Evolutionary conservation across 2,797 vertebrate species (phyloP), one percentile per base, ranked within the genome.

Genomic region (Tachyglossus aculeatus): DNA sequence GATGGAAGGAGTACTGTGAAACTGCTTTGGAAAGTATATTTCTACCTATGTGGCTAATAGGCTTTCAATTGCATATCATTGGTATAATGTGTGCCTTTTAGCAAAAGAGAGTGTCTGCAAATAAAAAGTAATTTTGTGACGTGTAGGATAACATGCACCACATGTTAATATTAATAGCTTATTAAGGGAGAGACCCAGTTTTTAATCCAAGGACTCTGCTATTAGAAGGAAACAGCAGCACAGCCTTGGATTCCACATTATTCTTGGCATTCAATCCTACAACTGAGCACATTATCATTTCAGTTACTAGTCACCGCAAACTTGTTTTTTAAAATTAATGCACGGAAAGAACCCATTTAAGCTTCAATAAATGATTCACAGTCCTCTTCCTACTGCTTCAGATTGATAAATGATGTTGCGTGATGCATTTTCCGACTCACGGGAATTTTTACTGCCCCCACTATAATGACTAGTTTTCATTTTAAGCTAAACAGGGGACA

Each of bases 141-240:
- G 39, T 57, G 77, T 13, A 63, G 57, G 79, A 76, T 69, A 80
- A 84, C 67, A 73, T 76, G 43, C 38, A 78, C 39, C 84, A 86
- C 59, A 65, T 71, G 50, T 90, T 88, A 90, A 92, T 93, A 92
- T 89, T 91, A 90, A 90, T 82, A 89, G 80, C 69, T 90, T 73
- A 87, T 91, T 90, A 91, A 89, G 86, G 55, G 32, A 90, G 80
- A 68, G 61, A 84, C 74, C 57, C 85, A 85, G 79, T 75, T 81
- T 88, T 88, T 85, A 77, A 76, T 56, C 63, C 58, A 80, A 77
- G 58, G 50, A 15, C 52, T 38, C 73, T 54, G 51, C 70, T 65
- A 72, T 44, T 72, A 67, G 67, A 82, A 88, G 66, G 67, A 82
- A 77, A 71, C 39, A 73, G 71, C 41, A 67, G 38, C 63, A 60